These are phyloP conservation scores for Cheirogaleus major DNA, from an alignment of 2,797 vertebrate species.

Conservation along the genomic window DNA sequence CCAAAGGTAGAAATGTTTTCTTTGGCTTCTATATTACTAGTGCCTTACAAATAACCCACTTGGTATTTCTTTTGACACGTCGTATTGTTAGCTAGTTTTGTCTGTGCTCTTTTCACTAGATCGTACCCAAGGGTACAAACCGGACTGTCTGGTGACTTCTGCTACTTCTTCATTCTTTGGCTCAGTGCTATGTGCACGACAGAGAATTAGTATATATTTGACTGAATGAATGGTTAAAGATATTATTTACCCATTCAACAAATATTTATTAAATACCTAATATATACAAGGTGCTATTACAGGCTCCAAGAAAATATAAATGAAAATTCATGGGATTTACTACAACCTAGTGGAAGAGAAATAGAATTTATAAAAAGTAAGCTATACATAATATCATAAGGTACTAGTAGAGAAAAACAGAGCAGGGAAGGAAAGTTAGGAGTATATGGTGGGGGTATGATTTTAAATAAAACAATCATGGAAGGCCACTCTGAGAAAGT, in stretches of 20 bases:
- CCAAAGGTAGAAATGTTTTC: background rate
- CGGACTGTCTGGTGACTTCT: background rate
- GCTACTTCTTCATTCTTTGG: background rate
- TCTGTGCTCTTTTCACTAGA: background rate
- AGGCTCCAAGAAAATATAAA: background rate
- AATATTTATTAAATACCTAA: background rate
- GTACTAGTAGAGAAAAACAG: background rate
- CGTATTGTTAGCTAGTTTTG: background rate
- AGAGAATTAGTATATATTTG: background rate
- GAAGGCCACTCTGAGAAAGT: background rate
- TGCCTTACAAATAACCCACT: background rate
- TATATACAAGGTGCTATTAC: background rate
- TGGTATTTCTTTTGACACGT: background rate
- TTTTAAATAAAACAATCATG: background rate
- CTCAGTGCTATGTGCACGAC: background rate
- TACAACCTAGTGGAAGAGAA: background rate
- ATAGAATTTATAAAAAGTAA: background rate
- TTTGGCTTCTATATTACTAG: background rate
- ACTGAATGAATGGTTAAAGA: background rate
- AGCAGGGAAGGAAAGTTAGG: background rate
- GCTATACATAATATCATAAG: background rate
- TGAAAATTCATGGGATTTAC: background rate
- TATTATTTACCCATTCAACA: conserved; percentile 17
- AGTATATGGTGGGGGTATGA: background rate
- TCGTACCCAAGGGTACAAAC: background rate